Base-by-base conservation (phyloP, 2,888 invertebrate species). In the Zhengitettix transpicula region DNA sequence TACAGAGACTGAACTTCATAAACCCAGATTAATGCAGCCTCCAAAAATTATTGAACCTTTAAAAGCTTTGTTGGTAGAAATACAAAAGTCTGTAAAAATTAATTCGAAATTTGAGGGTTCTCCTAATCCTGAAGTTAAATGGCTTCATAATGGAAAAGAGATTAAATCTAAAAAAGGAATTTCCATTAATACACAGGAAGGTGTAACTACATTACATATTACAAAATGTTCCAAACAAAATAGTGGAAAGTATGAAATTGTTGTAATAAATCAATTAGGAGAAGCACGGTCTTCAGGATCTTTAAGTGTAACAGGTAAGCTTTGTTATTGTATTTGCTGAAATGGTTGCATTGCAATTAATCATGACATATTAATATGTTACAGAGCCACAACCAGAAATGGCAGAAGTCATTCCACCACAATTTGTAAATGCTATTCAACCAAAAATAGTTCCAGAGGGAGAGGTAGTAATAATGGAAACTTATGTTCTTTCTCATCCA, bases 241-340 rank as follows among this genome's bases (percentile, higher is more conserved):
- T 69, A 80, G 81, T 62, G 95, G 95, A 41, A 91, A 90, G 73
- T 95, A 93, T 72, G 92, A 93, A 77, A 84, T 92, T 14, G 77
- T 85, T 40, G 84, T 89, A n/a, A 80, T 83, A 67, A 89, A 89
- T 73, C 78, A 81, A 61, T 83, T 81, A 55, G 85, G 90, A 12
- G 84, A 89, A 69, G 87, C 85, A 1, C 83, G 87, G 68, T 84
- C 89, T 44, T 87, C 87, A 5, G 86, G 91, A 61, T 87, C 90
- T 0, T 82, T 95, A n/a, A 83, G 85, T 62, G 79, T 95, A 15
- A 79, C 80, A 47, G 81, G 82, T 70, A 73, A 77, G 17, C 74
- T 28, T 28, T 28, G 28, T 7, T 28, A 28, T 28, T 28, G 42
- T n/a, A 15, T 41, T 9, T 42, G 40, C 52, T 16, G 15, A 57